Conservation (phyloP, 1,140 invertebrate species). For the Pararge aegeria region DNA sequence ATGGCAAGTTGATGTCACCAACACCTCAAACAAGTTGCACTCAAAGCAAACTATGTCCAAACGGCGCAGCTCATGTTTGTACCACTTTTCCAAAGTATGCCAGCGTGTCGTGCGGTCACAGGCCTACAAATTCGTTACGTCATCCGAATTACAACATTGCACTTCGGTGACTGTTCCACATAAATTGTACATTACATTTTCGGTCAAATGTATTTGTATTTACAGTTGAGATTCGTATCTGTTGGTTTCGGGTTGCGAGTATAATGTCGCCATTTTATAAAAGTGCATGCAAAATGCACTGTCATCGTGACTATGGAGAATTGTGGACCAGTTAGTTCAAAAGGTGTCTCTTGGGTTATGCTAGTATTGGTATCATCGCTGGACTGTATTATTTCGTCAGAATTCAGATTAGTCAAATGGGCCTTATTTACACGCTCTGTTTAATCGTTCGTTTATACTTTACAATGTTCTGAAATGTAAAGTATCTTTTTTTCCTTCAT, state of each 20-base stretch:
- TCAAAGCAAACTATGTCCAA: slow-evolving; percentile 1
- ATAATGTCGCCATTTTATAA: slow-evolving; percentile 21
- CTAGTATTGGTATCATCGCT: not conserved
- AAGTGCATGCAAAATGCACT: slow-evolving; percentile 28
- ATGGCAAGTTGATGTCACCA: not conserved
- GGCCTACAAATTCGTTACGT: slow-evolving; percentile 36
- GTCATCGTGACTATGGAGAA: slow-evolving; percentile 21
- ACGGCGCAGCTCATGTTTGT: not conserved
- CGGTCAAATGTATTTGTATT: not conserved
- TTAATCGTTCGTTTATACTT: too few species aligned
- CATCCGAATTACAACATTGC: slow-evolving; percentile 37
- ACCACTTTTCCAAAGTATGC: slow-evolving; percentile 28
- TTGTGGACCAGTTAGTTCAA: not conserved
- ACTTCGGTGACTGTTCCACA: slow-evolving; percentile 21
- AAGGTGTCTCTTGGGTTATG: not conserved
- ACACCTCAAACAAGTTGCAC: not conserved
- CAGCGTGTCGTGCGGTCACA: slow-evolving; percentile 33
- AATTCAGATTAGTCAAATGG: too few species aligned
- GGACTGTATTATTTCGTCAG: too few species aligned
- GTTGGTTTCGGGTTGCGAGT: not conserved
- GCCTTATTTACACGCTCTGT: too few species aligned
- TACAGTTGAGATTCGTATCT: not conserved
- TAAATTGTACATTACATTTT: not conserved
- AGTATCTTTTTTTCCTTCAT: too few species aligned
- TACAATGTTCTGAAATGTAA: too few species aligned